These are phyloP conservation scores for Falcunculus frontatus DNA, from an alignment of 2,113 vertebrate genomes.

Conservation along the genomic window DNA sequence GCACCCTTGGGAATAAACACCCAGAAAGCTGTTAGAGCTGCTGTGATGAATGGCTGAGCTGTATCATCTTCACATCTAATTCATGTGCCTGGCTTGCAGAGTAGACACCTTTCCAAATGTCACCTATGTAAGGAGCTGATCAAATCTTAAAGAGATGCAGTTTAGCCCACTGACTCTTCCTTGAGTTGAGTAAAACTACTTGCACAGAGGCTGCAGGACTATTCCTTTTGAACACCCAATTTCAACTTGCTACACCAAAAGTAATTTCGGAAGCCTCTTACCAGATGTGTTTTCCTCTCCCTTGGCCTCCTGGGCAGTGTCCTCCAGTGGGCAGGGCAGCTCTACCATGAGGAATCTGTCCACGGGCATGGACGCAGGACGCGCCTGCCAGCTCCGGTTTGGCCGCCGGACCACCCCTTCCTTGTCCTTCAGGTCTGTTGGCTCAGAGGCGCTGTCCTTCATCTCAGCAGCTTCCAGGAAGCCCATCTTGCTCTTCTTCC, in stretches of 20 bases:
- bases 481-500: slow-evolving; percentile 92
- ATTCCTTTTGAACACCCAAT: neutral
- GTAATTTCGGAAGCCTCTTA: slow-evolving; percentile 62
- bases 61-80: neutral
- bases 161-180: neutral
- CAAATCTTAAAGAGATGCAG: neutral
- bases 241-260: neutral
- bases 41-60: neutral
- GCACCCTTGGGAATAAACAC: neutral
- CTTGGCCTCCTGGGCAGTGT: slow-evolving; percentile 35
- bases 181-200: neutral
- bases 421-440: slow-evolving; percentile 24
- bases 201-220: neutral
- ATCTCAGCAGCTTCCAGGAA: slow-evolving; percentile 81
- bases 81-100: neutral
- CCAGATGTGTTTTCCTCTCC: slow-evolving; percentile 71
- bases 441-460: slow-evolving; percentile 72
- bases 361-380: slow-evolving; percentile 90
- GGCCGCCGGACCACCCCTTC: slow-evolving; percentile 66
- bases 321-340: slow-evolving; percentile 49
- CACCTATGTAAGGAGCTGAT: neutral
- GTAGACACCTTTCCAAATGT: neutral
- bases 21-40: neutral
- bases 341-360: slow-evolving; percentile 82
- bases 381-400: slow-evolving; percentile 72